Percentiles rank a stretch among this genome's conserved stretches.
These are phyloP conservation scores for Boloria euphrosyne DNA, from an alignment of 2,888 invertebrate species.

Conservation along the genomic window DNA sequence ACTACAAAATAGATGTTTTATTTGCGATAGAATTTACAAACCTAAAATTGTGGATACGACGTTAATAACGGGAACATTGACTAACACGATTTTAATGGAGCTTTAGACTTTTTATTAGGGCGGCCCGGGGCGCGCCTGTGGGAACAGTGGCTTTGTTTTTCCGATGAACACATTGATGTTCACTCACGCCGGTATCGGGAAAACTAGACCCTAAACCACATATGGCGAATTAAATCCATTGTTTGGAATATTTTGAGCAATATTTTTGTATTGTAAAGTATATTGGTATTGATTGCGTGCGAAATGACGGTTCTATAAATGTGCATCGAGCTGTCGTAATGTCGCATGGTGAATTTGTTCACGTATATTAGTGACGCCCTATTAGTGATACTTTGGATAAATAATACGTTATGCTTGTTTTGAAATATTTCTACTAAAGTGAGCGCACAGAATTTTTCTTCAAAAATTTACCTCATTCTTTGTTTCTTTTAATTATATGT, in stretches of 20 bases:
- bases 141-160: slow-evolving; percentile 68
- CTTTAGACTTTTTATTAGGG: slow-evolving; percentile 45
- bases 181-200: slow-evolving; percentile 45
- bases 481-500: too few relatives aligned
- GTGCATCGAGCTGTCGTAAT: slow-evolving; percentile 9
- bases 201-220: slow-evolving; percentile 39
- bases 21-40: background rate
- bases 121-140: slow-evolving; percentile 68
- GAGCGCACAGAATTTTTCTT: too few relatives aligned
- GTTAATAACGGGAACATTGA: slow-evolving; percentile 20
- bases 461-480: too few relatives aligned
- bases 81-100: slow-evolving; percentile 43
- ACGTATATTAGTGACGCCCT: slow-evolving; percentile 8
- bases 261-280: slow-evolving; percentile 26
- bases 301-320: slow-evolving; percentile 17
- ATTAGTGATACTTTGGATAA: slow-evolving; percentile 6
- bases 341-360: background rate
- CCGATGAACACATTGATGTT: slow-evolving; percentile 56
- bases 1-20: too few relatives aligned
- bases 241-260: slow-evolving; percentile 25
- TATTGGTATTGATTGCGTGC: slow-evolving; percentile 22
- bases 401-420: background rate
- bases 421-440: too few relatives aligned
- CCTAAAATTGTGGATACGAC: slow-evolving; percentile 5
- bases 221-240: slow-evolving; percentile 49